These are phyloP conservation scores for Scaptomyza hsui DNA, from an alignment of 1,140 invertebrate genomes.

Conservation along the genomic window DNA sequence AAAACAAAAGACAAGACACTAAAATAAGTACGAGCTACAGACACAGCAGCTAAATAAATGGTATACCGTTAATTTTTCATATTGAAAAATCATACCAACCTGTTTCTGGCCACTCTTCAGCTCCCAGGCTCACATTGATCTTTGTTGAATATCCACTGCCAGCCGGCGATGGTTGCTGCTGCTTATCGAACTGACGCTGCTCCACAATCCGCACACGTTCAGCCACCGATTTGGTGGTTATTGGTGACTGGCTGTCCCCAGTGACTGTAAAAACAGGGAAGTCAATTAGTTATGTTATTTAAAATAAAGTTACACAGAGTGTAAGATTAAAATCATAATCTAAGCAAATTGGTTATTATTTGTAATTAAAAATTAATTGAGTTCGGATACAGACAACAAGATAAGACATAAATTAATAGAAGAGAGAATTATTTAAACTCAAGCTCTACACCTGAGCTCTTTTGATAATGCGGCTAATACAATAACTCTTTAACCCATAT, in stretches of 20 bases:
- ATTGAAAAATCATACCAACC: conserved; percentile 54
- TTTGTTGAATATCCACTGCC: conserved; percentile 86
- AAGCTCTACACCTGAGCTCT: too few relatives aligned
- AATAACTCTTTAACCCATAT: too few relatives aligned
- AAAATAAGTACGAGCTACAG: conserved; percentile 58
- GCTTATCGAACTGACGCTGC: conserved; percentile 61
- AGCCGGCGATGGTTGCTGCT: conserved; percentile 50
- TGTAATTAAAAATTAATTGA: neutral
- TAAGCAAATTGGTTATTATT: neutral
- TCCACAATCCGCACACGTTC: conserved; percentile 84
- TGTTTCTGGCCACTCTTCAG: conserved; percentile 69
- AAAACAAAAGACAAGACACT: conserved; percentile 33
- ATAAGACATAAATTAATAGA: too few relatives aligned
- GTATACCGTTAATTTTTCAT: conserved; percentile 13
- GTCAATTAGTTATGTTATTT: conserved; percentile 14
- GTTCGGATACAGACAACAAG: too few relatives aligned
- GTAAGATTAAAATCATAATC: conserved; percentile 16
- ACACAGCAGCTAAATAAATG: conserved; percentile 48
- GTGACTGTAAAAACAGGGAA: neutral
- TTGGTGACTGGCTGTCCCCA: conserved; percentile 43
- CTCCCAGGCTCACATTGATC: conserved; percentile 84
- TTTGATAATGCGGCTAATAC: too few relatives aligned
- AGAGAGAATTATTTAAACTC: too few relatives aligned
- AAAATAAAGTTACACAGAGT: conserved; percentile 5
- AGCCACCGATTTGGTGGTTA: conserved; percentile 83